A percentile compares a stretch with the other conserved stretches of the same genome.
Conservation (phyloP, 2,113 vertebrate genomes). For the Pseudonaja textilis region DNA sequence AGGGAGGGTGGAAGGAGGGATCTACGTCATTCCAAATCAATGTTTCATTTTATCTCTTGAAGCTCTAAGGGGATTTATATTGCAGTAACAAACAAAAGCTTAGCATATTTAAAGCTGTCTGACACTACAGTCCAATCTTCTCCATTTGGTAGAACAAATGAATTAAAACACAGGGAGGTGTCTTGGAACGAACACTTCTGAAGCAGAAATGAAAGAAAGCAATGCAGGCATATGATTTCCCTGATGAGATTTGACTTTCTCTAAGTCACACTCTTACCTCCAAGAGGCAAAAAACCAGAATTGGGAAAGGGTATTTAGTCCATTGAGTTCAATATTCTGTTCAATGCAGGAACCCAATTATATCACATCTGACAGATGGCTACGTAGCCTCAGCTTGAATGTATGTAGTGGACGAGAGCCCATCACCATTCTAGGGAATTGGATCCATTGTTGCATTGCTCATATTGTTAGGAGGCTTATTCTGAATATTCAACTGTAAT, state of each 20-base stretch:
- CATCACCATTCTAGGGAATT: not conserved
- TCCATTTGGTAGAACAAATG: not conserved
- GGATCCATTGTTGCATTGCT: not conserved
- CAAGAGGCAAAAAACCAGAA: not conserved
- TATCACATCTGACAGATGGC: not conserved
- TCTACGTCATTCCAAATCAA: conserved; percentile 60
- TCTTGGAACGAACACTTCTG: not conserved
- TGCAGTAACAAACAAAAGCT: conserved; percentile 61
- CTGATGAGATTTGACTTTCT: not conserved
- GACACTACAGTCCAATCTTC: conserved; percentile 54
- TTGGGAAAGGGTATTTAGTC: not conserved
- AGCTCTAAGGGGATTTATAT: conserved; percentile 64
- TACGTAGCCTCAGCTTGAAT: not conserved
- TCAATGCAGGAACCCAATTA: not conserved
- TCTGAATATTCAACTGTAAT: not conserved
- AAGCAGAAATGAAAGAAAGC: conserved; percentile 32
- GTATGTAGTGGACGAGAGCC: not conserved
- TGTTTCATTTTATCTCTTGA: conserved; percentile 41
- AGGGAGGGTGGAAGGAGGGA: conserved; percentile 16
- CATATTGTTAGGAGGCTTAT: not conserved
- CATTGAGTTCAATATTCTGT: not conserved
- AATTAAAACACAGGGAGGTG: conserved; percentile 37
- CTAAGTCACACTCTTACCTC: not conserved
- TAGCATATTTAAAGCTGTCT: conserved; percentile 56
- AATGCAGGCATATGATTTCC: not conserved